phyloP scores from a whole-genome alignment of 1,140 invertebrate species.

The Panagrolaimus sp. region DNA sequence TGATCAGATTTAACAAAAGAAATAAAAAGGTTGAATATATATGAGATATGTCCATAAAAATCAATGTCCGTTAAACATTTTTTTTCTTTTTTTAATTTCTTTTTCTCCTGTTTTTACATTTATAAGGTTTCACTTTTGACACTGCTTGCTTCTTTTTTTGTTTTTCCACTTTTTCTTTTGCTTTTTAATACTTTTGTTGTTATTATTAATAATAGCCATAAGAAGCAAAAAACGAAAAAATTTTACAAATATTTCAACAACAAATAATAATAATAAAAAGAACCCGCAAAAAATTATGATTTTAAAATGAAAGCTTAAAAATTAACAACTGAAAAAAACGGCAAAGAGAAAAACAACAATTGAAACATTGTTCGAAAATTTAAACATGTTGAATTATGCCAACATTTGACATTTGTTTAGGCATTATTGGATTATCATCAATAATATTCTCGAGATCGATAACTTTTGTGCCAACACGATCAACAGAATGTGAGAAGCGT shows the following conservation, averaged over 20 bases:
- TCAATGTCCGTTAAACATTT: not conserved
- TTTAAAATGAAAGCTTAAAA: too few relatives aligned
- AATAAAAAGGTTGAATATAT: not conserved
- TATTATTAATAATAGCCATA: not conserved
- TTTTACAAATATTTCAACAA: not conserved
- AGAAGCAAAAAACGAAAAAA: not conserved
- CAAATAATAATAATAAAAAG: not conserved
- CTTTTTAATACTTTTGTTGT: not conserved
- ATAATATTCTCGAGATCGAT: constrained; percentile 39
- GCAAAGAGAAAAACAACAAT: not conserved
- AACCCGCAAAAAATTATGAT: constrained; percentile 7
- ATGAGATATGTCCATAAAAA: not conserved
- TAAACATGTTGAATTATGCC: not conserved
- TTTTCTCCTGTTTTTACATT: not conserved
- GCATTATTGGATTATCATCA: not conserved
- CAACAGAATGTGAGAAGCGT: constrained; percentile 48
- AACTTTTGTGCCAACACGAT: constrained; percentile 54
- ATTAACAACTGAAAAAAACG: not conserved
- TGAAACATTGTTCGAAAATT: not conserved
- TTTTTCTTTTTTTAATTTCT: not conserved
- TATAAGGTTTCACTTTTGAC: not conserved
- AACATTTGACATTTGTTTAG: not conserved
- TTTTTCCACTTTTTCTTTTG: not conserved
- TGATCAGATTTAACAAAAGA: not conserved
- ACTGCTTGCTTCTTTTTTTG: not conserved